Percentiles rank a stretch among this genome's conserved stretches.
Conservation (phyloP, 2,888 invertebrate species). For the Pterostichus madidus region DNA sequence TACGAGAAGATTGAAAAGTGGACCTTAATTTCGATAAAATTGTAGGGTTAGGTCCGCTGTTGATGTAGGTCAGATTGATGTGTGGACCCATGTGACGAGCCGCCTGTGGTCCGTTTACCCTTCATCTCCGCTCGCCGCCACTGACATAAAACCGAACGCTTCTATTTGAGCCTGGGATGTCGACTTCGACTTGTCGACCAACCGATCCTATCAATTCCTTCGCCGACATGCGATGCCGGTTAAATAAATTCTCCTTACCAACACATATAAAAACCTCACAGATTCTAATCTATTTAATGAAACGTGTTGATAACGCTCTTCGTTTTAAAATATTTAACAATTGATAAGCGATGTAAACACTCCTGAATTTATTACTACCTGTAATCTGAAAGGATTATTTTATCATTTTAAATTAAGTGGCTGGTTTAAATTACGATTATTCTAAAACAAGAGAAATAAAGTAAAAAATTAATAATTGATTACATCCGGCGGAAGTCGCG, state of each 20-base stretch:
- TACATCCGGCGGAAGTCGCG: constrained; percentile 12
- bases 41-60: too few relatives aligned
- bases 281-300: constrained; percentile 29
- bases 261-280: not conserved
- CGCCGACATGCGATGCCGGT: constrained; percentile 4
- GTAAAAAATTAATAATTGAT: constrained; percentile 30
- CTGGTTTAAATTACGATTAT: not conserved
- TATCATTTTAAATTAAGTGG: constrained; percentile 44
- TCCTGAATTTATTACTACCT: not conserved
- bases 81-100: too few relatives aligned
- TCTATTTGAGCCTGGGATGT: not conserved
- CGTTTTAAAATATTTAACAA: constrained; percentile 33
- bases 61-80: too few relatives aligned
- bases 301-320: constrained; percentile 12
- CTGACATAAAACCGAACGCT: too few relatives aligned
- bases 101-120: too few relatives aligned
- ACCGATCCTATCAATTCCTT: constrained; percentile 5
- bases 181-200: not conserved
- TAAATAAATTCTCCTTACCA: constrained; percentile 12
- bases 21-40: too few relatives aligned
- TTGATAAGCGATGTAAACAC: constrained; percentile 9
- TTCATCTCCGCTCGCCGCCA: too few relatives aligned
- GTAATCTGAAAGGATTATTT: constrained; percentile 3
- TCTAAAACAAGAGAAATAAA: constrained; percentile 2
- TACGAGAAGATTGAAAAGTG: too few relatives aligned